Conservation (phyloP, 92 coral and sea anemone genomes). For the Epizoanthus rinbou region DNA sequence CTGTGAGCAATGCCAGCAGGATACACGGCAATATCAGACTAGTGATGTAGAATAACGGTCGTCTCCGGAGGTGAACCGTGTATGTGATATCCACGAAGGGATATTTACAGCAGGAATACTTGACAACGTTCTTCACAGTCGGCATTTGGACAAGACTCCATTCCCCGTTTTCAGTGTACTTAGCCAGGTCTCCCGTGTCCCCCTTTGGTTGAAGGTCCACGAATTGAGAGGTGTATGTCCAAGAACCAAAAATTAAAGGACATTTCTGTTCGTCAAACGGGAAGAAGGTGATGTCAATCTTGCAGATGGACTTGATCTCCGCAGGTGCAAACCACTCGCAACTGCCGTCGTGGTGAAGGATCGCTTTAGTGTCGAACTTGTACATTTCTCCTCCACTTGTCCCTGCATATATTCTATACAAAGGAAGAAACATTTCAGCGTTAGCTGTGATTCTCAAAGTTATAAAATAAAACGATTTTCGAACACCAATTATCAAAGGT, state of each 20-base stretch:
- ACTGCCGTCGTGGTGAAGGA: conserved; percentile 70
- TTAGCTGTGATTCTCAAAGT: not conserved
- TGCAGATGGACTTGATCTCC: conserved; percentile 89
- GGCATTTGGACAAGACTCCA: conserved; percentile 80
- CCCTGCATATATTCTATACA: conserved; percentile 71
- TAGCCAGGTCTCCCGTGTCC: conserved; percentile 73
- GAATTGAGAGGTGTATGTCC: conserved; percentile 80
- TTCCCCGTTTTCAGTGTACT: conserved; percentile 88
- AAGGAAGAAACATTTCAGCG: not conserved
- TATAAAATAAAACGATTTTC: too few species aligned
- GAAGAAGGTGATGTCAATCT: conserved; percentile 91
- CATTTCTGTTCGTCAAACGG: conserved; percentile 91
- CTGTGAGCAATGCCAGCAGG: conserved; percentile 73
- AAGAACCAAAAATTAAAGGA: conserved; percentile 81
- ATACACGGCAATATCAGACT: conserved; percentile 93
- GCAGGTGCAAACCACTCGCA: conserved; percentile 91
- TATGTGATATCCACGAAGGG: conserved; percentile 83
- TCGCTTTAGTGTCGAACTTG: conserved; percentile 84
- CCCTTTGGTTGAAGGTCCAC: conserved; percentile 66
- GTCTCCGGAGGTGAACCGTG: conserved; percentile 72
- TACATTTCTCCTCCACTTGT: conserved; percentile 86
- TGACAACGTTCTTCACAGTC: conserved; percentile 59
- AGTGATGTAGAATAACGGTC: conserved; percentile 83
- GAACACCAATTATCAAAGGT: too few species aligned
- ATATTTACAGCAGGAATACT: conserved; percentile 79